These are phyloP conservation scores for Agrilus planipennis DNA, from an alignment of 1,140 invertebrate species.

Conservation along the genomic window DNA sequence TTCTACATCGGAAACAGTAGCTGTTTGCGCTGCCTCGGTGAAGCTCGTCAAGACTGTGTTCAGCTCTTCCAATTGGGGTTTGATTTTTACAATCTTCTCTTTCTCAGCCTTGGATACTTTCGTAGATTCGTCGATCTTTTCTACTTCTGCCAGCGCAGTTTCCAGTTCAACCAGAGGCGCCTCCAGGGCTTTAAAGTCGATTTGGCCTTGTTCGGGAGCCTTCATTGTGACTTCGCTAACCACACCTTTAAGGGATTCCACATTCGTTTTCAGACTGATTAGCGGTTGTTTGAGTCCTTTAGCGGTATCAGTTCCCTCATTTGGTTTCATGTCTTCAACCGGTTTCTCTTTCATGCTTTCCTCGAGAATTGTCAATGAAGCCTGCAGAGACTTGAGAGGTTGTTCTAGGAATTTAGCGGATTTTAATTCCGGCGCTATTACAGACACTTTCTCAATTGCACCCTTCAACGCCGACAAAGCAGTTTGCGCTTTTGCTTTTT, in stretches of 20 bases:
- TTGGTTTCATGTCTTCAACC: background rate
- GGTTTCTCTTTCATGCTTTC: constrained; percentile 4
- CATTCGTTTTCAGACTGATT: constrained; percentile 5
- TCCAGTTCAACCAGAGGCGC: background rate
- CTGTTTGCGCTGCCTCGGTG: no score
- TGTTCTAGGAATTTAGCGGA: background rate
- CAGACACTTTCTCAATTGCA: background rate
- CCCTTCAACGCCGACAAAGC: constrained; percentile 10
- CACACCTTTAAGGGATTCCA: constrained; percentile 6
- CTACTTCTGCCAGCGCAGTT: constrained; percentile 8
- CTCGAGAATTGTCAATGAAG: background rate
- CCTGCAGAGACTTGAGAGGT: background rate
- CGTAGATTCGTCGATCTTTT: constrained; percentile 6
- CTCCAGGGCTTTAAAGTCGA: background rate
- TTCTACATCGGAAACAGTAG: no score
- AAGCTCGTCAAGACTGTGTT: background rate
- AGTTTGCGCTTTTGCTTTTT: constrained; percentile 9
- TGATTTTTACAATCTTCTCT: background rate
- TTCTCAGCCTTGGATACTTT: no score
- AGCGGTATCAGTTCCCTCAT: background rate
- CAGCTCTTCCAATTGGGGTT: background rate
- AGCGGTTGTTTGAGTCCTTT: constrained; percentile 5
- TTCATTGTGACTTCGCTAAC: background rate
- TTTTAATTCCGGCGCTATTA: background rate
- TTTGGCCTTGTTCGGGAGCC: no score